phyloP scores from a whole-genome alignment of 2,113 vertebrate species.

The Callipepla squamata region DNA sequence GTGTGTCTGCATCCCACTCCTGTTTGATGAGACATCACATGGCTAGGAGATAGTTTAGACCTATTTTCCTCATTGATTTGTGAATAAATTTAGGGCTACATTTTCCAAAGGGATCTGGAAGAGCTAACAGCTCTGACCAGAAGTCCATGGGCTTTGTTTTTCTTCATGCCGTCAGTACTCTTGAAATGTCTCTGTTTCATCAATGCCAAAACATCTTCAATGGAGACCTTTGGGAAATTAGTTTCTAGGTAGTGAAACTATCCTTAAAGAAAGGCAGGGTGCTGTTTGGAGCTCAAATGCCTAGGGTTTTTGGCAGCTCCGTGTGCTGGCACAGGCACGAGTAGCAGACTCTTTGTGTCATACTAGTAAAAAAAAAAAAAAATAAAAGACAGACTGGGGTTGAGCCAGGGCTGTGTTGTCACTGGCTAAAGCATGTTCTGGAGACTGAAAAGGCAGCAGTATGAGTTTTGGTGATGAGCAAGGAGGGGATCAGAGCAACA shows the following conservation, averaged over 20 bases:
- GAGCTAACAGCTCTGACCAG: not conserved
- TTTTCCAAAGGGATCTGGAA: not conserved
- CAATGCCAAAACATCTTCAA: not conserved
- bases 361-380: not conserved
- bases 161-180: not conserved
- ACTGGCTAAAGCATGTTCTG: not conserved
- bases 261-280: not conserved
- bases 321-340: rapidly evolving
- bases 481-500: rapidly evolving
- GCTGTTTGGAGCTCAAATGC: not conserved
- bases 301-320: not conserved
- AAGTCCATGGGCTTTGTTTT: not conserved
- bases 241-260: not conserved
- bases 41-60: constrained; percentile 9
- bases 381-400: not conserved
- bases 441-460: not conserved
- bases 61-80: constrained; percentile 34
- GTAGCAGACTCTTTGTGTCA: not conserved
- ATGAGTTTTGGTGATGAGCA: rapidly evolving
- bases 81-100: not conserved
- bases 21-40: not conserved
- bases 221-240: not conserved
- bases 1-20: not conserved
- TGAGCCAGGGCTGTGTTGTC: not conserved
- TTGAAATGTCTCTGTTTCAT: not conserved